These are phyloP conservation scores for Brachyopa scutellaris DNA, from an alignment of 2,888 invertebrate genomes.

Conservation along the genomic window DNA sequence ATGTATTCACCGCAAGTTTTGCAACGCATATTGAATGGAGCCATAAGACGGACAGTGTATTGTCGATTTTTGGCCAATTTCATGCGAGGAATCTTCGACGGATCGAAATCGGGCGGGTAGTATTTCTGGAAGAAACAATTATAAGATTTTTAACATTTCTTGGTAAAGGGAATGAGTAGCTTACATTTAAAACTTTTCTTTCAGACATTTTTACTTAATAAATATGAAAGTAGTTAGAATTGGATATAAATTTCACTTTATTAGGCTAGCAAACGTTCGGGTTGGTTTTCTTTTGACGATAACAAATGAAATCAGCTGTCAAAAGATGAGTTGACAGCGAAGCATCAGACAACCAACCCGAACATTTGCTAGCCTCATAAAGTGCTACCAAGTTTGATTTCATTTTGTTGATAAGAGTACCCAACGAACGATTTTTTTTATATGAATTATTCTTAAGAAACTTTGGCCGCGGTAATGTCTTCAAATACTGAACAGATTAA, in stretches of 20 bases:
- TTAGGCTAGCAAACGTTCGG: too few relatives aligned
- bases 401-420: neutral
- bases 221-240: too few relatives aligned
- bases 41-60: constrained; percentile 99
- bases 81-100: constrained; percentile 98
- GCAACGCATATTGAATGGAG: constrained; percentile 99
- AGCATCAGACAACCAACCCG: too few relatives aligned
- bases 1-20: constrained; percentile 99
- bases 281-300: too few relatives aligned
- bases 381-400: constrained; percentile 6
- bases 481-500: too few relatives aligned
- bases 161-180: constrained; percentile 80
- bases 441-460: neutral
- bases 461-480: too few relatives aligned
- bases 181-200: constrained; percentile 95
- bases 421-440: neutral
- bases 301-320: constrained; percentile 6
- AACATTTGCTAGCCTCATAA: too few relatives aligned
- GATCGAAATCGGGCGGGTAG: constrained; percentile 99
- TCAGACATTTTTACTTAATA: constrained; percentile 93
- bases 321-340: neutral
- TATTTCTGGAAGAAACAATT: constrained; percentile 91
- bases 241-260: neutral
- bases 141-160: neutral
- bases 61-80: constrained; percentile 97